A percentile compares a stretch with the other conserved stretches of the same genome.
Conservation (phyloP, 1,140 invertebrate genomes). For the Chironomus striatipennis region DNA sequence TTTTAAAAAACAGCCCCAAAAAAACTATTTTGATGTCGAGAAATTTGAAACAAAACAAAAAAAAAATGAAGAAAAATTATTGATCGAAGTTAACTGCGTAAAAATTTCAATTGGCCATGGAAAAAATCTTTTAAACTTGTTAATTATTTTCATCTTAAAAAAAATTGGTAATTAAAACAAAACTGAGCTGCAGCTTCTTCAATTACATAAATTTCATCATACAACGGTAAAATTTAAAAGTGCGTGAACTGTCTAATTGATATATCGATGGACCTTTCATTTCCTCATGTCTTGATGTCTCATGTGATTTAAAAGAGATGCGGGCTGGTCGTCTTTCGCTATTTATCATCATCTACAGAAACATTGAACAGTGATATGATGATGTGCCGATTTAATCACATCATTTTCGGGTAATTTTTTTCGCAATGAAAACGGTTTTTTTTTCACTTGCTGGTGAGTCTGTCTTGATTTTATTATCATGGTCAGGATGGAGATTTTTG, state of each 20-base stretch:
- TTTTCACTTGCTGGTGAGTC: too few species aligned
- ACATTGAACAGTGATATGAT: not conserved
- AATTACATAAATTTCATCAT: not conserved
- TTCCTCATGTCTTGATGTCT: too few species aligned
- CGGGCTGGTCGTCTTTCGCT: not conserved
- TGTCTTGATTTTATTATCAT: too few species aligned
- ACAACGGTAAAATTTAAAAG: not conserved
- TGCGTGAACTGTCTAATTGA: too few species aligned
- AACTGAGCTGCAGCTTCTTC: not conserved
- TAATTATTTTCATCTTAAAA: not conserved
- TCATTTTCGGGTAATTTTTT: not conserved
- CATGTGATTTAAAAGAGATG: not conserved
- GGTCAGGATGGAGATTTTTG: too few species aligned
- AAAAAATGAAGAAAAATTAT: too few species aligned
- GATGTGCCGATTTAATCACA: constrained; percentile 1
- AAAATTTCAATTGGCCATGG: not conserved
- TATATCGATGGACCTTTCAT: not conserved
- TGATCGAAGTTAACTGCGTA: not conserved
- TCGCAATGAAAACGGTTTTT: too few species aligned
- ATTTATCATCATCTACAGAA: not conserved
- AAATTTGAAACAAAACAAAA: constrained; percentile 5
- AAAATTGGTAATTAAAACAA: not conserved
- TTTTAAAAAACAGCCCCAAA: not conserved
- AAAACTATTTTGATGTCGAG: not conserved
- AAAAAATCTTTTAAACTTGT: not conserved